Base-by-base conservation (phyloP, 2,888 invertebrate genomes). In the Yponomeuta plumbellus region DNA sequence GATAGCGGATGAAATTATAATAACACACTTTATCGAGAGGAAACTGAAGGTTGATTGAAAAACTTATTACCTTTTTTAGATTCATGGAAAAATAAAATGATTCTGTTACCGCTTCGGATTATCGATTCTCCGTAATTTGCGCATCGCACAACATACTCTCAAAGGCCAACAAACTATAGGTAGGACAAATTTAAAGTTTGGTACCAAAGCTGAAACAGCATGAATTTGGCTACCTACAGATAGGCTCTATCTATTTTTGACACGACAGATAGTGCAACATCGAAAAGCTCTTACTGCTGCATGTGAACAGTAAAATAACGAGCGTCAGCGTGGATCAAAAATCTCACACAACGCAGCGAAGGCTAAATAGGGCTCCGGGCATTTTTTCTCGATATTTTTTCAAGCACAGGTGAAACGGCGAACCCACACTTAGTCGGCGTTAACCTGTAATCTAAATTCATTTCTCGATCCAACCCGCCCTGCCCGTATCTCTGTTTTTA, bases 381-480 rank as follows among this genome's bases (percentile, higher is more conserved):
- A 22, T 67, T 67, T 67, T 67, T 67, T 62, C 61, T 65, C 39
- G 21, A 44, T 67, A 61, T 85, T 89, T 89, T 89, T 88, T 84
- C 75, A 79, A 81, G 83, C 81, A 84, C 91, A 90, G 89, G 86
- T 89, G 89, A 85, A 81, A 78, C 80, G 76, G 69, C 78, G 76
- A 88, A 87, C 89, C 89, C 86, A 87, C 86, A 90, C 86, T 91
- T 90, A 90, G 86, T 75, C 88, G 88, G 88, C 90, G 86, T 85
- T 89, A 90, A 89, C 90, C 87, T 91, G 84, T 90, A 91, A 91
- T 91, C 91, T 91, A 91, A 91, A 91, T 91, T 91, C 89, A 91
- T 91, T 91, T 90, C 86, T 90, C 86, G 89, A 87, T 84, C 85
- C 88, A 84, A 86, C 87, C 88, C 86, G 88, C 86, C 82, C 81